Evolutionary conservation across 2,113 vertebrate species (phyloP).

Genomic region (Stomatorhinus ivindoensis): DNA sequence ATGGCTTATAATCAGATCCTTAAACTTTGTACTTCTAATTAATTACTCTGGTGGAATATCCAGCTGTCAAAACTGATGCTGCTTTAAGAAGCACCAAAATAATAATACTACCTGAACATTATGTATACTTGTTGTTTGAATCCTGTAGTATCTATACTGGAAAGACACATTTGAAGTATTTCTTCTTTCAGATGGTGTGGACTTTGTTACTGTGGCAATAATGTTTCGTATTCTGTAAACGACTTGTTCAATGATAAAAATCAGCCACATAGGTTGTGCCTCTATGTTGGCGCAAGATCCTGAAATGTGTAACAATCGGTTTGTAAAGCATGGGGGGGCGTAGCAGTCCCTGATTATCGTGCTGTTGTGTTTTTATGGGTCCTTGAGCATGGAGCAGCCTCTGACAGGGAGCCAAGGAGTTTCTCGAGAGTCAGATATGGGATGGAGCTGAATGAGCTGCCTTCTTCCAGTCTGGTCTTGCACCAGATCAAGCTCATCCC

Average conservation of each 20-base stretch:
- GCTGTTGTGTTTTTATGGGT: not conserved
- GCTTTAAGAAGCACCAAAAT: not conserved
- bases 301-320: not conserved
- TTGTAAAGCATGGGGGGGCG: not conserved
- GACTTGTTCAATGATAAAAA: not conserved
- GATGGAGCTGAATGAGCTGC: conserved; percentile 28
- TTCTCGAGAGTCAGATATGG: conserved; percentile 13
- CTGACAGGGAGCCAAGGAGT: not conserved
- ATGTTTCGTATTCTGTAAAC: not conserved
- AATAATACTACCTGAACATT: not conserved
- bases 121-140: not conserved
- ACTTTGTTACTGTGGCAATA: not conserved
- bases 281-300: not conserved
- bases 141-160: not conserved
- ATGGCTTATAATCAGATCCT: not conserved
- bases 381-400: not conserved
- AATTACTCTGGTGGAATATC: not conserved
- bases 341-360: not conserved
- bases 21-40: not conserved
- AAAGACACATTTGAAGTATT: not conserved
- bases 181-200: not conserved
- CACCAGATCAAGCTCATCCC: conserved; percentile 32
- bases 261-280: not conserved
- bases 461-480: conserved; percentile 45
- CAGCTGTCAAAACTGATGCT: not conserved